phyloP scores from a whole-genome alignment of 1,140 invertebrate genomes.

The Drosophila sp. region DNA sequence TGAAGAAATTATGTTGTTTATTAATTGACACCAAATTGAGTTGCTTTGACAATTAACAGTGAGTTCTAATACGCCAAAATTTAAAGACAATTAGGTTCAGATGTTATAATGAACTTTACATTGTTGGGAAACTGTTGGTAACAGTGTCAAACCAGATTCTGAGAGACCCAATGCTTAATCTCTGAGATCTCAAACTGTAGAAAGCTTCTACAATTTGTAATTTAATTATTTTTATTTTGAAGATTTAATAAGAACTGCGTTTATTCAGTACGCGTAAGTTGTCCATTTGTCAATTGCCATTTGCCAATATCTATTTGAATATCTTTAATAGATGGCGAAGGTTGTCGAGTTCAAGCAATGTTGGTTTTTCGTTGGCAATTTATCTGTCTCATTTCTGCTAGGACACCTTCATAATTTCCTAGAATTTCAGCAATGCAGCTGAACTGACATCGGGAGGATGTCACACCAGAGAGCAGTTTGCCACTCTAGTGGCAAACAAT shows the following conservation, averaged over 20 bases:
- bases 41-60: too few relatives aligned
- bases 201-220: too few relatives aligned
- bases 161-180: too few relatives aligned
- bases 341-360: slow-evolving; percentile 8
- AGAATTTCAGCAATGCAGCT: slow-evolving; percentile 40
- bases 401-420: slow-evolving; percentile 23
- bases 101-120: too few relatives aligned
- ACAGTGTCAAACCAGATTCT: too few relatives aligned
- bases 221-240: not conserved
- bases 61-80: too few relatives aligned
- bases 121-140: too few relatives aligned
- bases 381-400: slow-evolving; percentile 4
- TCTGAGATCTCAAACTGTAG: too few relatives aligned
- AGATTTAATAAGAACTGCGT: not conserved
- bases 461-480: slow-evolving; percentile 69
- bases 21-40: too few relatives aligned
- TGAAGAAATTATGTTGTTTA: too few relatives aligned
- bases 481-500: slow-evolving; percentile 79
- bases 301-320: slow-evolving; percentile 14
- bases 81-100: too few relatives aligned
- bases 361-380: slow-evolving; percentile 17
- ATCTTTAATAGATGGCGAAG: slow-evolving; percentile 18
- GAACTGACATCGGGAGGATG: slow-evolving; percentile 46
- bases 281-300: not conserved
- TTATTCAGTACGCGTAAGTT: not conserved